phyloP scores from a whole-genome alignment of 2,888 invertebrate species.

The Aspidiotus rigidus region DNA sequence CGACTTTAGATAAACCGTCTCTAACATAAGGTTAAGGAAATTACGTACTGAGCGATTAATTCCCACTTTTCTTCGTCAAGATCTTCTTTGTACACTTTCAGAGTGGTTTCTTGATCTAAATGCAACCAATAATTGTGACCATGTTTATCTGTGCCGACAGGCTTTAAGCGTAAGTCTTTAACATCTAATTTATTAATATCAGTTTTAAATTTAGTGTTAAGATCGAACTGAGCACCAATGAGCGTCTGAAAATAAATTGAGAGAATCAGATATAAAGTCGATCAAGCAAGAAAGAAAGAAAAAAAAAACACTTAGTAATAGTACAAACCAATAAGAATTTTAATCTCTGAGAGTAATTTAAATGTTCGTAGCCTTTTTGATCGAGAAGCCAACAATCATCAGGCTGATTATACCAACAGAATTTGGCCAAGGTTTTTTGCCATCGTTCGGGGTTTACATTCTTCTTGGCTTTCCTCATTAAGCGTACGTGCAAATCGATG shows the following conservation, averaged over 20 bases:
- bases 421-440: constrained; percentile 82
- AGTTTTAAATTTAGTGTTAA: constrained; percentile 83
- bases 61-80: constrained; percentile 94
- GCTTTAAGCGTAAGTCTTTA: constrained; percentile 71
- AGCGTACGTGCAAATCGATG: constrained; percentile 76
- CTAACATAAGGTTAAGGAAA: background rate
- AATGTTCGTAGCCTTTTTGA: constrained; percentile 88
- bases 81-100: constrained; percentile 89
- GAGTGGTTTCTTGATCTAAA: constrained; percentile 75
- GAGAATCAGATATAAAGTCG: background rate
- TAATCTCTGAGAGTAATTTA: constrained; percentile 78
- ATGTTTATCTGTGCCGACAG: constrained; percentile 81
- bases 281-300: background rate
- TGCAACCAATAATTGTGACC: constrained; percentile 93
- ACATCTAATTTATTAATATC: constrained; percentile 70
- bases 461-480: constrained; percentile 76
- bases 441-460: constrained; percentile 75
- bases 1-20: background rate
- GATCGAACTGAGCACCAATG: constrained; percentile 89
- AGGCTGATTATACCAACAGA: constrained; percentile 78
- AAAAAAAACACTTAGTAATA: background rate
- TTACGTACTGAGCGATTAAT: constrained; percentile 69
- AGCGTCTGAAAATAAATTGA: constrained; percentile 55
- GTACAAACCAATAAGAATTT: constrained; percentile 52
- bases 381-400: constrained; percentile 95